Base-by-base conservation (phyloP, 2,888 invertebrate genomes). In the Drosophila greeni region DNA sequence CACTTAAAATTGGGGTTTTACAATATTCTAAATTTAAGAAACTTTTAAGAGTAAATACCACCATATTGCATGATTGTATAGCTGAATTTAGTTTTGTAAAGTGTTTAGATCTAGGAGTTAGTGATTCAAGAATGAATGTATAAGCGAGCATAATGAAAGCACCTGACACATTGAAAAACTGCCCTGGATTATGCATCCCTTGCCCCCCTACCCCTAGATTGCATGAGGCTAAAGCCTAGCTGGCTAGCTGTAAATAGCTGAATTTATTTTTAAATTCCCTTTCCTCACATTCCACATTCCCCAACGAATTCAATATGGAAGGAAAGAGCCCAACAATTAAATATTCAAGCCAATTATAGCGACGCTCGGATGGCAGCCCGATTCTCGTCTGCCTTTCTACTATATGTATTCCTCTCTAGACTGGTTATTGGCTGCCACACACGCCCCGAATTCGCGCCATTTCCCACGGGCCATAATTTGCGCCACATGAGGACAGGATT, bases 321-420 rank as follows among this genome's bases (percentile, higher is more conserved):
- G 24, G 24, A 66, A 57, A 48, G 33, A 70, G 62, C 59, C 59
- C 56, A 66, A 66, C 69, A 69, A 80, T 82, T 67, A 82, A 82
- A 72, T 82, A 79, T 82, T 74, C 74, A 74, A 72, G 59, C 61
- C 76, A 78, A 77, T 82, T 82, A 78, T 49, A 62, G 60, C 60
- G 12, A n/a, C 34, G 20, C 20, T 24, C 37, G 11, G 29, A 29
- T 29, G 29, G 29, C 29, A 29, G 29, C 29, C 29, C 29, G 16
- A 42, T 37, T 12, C 24, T 40, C 23, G 56, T 33, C 52, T 55
- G 51, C 34, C 20, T n/a, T 40, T 40, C 40, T 23, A 40, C 40
- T 14, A 20, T 20, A 2, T n/a, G n/a, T 7, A 16, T 16, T 26
- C 52, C n/a, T 29, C 16, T 33, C 51, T 31, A 42, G 40, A 29